A percentile compares a stretch with the other conserved stretches of the same genome.
Conservation (phyloP, 1,140 invertebrate species). For the Papilio aristodemus region DNA sequence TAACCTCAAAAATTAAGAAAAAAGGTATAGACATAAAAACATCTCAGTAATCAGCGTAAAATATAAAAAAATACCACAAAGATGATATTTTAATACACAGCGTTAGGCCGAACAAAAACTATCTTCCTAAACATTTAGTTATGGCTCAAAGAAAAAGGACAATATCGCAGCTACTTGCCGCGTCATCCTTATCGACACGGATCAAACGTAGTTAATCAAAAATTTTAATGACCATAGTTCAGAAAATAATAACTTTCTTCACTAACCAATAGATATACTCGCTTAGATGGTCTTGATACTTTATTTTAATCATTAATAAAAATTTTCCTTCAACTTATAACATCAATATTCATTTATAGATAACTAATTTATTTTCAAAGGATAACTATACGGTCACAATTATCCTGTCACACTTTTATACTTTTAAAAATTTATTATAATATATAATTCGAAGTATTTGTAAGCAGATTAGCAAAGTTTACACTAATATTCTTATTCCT, state of each 20-base stretch:
- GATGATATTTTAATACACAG: slow-evolving; percentile 45
- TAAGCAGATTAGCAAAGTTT: too few relatives aligned
- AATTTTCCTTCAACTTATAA: too few relatives aligned
- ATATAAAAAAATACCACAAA: slow-evolving; percentile 37
- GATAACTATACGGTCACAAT: too few relatives aligned
- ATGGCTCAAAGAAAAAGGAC: slow-evolving; percentile 68
- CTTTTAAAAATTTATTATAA: too few relatives aligned
- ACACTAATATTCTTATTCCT: too few relatives aligned
- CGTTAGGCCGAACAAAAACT: slow-evolving; percentile 58
- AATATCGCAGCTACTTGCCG: slow-evolving; percentile 61
- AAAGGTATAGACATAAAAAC: background rate
- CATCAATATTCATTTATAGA: too few relatives aligned
- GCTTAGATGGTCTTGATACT: slow-evolving; percentile 55
- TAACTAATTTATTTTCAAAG: too few relatives aligned
- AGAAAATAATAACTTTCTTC: slow-evolving; percentile 79
- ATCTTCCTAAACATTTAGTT: slow-evolving; percentile 67
- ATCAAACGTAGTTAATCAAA: slow-evolving; percentile 79
- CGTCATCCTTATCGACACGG: slow-evolving; percentile 75
- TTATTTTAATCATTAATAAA: background rate
- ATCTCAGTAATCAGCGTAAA: slow-evolving; percentile 33
- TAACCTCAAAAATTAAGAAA: slow-evolving; percentile 10
- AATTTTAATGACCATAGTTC: slow-evolving; percentile 80
- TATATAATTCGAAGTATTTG: too few relatives aligned
- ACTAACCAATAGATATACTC: slow-evolving; percentile 56
- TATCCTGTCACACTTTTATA: too few relatives aligned